Base-by-base conservation (phyloP, 1,140 invertebrate species). In the Thrips palmi region DNA sequence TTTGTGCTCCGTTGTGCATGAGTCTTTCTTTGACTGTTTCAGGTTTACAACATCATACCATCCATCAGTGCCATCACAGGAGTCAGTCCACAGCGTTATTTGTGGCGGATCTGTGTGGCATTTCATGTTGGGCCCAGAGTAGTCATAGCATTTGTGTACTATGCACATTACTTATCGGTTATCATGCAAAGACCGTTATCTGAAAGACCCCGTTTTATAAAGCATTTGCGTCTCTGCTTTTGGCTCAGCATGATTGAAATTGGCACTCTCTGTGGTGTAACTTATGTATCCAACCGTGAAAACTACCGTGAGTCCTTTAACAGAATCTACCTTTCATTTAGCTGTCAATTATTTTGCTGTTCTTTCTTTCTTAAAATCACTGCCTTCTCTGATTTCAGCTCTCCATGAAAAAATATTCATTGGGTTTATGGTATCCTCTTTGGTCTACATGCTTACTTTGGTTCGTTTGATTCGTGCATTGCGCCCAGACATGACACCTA, bases 401-500 rank as follows among this genome's bases (percentile, higher is more conserved):
- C 63, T 88, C 33, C 86, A 89, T 58, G 85, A 89, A 56, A 86
- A 88, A 58, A 78, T 91, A 49, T 91, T 92, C 60, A 83, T 91
- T 47, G 65, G 77, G 38, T 92, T 92, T 55, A 91, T 92, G 86
- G 60, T 85, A 42, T 75, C 77, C 40, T 84, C 83, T 21, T 57
- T 89, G 39, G 67, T 70, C 40, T 84, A 89, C 51, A 89, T 89
- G 85, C 57, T 88, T 45, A 70, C 68, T 34, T 64, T 64, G 39
- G 64, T 74, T 43, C 65, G 65, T 52, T 51, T 62, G 15, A 56
- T 58, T 43, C 46, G 51, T 17, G 47, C 55, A 30, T 56, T 36
- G 43, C 55, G 38, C 56, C 64, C 39, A 54, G 58, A 42, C 41
- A 61, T 48, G 54, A 55, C 36, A 11, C 43, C 49, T 5, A 25